Percentiles rank a stretch among this genome's conserved stretches.
These are phyloP conservation scores for Conus betulinus DNA, from an alignment of 1,140 invertebrate species.

Conservation along the genomic window DNA sequence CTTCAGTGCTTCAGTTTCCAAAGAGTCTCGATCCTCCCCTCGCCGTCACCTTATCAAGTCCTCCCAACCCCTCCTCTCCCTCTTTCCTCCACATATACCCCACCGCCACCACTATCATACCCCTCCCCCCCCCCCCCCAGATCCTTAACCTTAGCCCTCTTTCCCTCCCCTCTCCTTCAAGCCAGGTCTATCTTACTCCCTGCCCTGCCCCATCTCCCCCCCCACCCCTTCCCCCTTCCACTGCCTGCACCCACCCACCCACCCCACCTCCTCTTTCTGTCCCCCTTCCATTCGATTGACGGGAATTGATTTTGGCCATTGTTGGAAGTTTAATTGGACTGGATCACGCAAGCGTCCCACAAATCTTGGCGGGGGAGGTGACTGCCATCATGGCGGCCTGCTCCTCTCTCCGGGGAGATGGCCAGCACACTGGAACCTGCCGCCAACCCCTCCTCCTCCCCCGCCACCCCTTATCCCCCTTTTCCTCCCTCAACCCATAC, in stretches of 20 bases:
- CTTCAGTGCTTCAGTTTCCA: background rate
- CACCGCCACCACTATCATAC: background rate
- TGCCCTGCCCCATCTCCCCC: background rate
- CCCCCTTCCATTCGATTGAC: slow-evolving; percentile 26
- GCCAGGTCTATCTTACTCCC: background rate
- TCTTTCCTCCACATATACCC: background rate
- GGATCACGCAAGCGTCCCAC: slow-evolving; percentile 28
- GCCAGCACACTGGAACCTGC: no score
- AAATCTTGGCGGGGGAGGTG: slow-evolving; percentile 22
- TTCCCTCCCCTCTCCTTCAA: background rate
- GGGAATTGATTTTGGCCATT: slow-evolving; percentile 31
- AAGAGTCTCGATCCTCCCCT: no score
- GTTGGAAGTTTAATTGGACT: slow-evolving; percentile 34
- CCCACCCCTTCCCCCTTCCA: background rate
- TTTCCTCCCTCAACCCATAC: no score
- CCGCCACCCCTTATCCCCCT: no score
- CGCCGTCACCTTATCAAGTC: background rate
- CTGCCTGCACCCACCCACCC: background rate
- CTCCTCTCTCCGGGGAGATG: background rate
- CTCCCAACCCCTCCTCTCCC: background rate
- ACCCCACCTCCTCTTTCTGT: no score
- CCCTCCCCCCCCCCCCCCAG: background rate
- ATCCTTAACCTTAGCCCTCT: background rate
- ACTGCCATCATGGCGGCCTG: background rate
- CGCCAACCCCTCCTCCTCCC: no score